phyloP scores from a whole-genome alignment of 1,140 invertebrate genomes.

The Liolophura sinensis region DNA sequence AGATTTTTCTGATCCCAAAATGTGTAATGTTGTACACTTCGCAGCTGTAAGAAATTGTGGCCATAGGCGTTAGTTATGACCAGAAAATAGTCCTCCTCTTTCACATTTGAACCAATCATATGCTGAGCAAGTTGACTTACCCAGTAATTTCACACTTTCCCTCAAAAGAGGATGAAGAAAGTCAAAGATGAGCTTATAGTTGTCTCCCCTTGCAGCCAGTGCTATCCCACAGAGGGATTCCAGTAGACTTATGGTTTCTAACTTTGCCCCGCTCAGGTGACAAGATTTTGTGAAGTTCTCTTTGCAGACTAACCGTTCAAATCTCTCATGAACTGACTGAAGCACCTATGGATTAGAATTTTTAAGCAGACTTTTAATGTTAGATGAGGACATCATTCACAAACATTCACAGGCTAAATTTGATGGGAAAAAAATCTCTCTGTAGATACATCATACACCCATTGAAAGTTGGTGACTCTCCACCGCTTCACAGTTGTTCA shows the following conservation, averaged over 20 bases:
- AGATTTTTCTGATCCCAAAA: background rate
- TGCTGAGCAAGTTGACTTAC: slow-evolving; percentile 30
- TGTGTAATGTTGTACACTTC: no score
- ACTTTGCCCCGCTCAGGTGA: slow-evolving; percentile 65
- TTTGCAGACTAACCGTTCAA: slow-evolving; percentile 64
- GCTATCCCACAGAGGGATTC: slow-evolving; percentile 72
- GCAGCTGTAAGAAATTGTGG: no score
- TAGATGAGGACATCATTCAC: slow-evolving; percentile 7
- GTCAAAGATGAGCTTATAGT: slow-evolving; percentile 67
- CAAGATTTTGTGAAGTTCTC: slow-evolving; percentile 65
- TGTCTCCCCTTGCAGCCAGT: slow-evolving; percentile 64
- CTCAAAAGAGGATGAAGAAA: slow-evolving; percentile 69
- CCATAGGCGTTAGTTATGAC: background rate
- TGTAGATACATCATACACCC: background rate
- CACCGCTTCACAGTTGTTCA: no score
- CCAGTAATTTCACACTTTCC: slow-evolving; percentile 69
- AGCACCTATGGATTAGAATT: slow-evolving; percentile 60
- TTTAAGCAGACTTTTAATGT: background rate
- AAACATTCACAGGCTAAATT: background rate
- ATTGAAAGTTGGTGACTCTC: background rate
- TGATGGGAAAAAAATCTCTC: background rate
- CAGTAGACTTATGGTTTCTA: slow-evolving; percentile 68
- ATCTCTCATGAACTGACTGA: slow-evolving; percentile 66
- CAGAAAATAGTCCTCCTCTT: background rate
- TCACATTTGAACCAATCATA: background rate